Percentiles rank a stretch among this genome's conserved stretches.
These are phyloP conservation scores for Rhopalosiphum nymphaeae DNA, from an alignment of 2,888 invertebrate genomes.

Conservation along the genomic window DNA sequence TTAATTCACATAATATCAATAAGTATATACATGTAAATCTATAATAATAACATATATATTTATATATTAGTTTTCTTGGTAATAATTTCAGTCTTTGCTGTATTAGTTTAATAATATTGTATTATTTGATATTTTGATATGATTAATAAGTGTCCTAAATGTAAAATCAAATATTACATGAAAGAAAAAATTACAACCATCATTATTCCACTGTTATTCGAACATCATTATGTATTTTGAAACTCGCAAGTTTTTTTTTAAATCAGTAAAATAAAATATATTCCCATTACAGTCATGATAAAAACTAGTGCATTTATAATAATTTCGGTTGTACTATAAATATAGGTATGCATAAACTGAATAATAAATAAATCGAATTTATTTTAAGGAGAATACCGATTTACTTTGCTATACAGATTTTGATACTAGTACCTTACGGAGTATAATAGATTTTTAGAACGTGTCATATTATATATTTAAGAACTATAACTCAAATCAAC, in stretches of 20 bases:
- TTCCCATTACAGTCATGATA: background rate
- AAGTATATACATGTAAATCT: background rate
- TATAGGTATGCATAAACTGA: background rate
- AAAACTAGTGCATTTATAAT: background rate
- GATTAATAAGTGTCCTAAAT: background rate
- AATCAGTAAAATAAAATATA: background rate
- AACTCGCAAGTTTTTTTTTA: background rate
- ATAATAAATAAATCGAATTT: background rate
- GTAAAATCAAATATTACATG: background rate
- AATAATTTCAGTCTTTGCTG: background rate
- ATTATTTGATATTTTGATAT: background rate
- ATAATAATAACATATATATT: background rate
- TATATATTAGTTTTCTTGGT: background rate
- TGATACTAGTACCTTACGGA: background rate
- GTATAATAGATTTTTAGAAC: background rate
- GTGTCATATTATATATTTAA: background rate
- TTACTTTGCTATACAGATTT: background rate
- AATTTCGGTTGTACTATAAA: background rate
- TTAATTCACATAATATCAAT: background rate
- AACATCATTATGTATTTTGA: background rate
- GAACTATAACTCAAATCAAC: background rate
- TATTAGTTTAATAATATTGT: background rate
- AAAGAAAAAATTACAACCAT: background rate
- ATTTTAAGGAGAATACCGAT: background rate
- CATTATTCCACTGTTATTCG: background rate